Base-by-base conservation (phyloP, 2,888 invertebrate genomes). In the Eupelmus urozonus region DNA sequence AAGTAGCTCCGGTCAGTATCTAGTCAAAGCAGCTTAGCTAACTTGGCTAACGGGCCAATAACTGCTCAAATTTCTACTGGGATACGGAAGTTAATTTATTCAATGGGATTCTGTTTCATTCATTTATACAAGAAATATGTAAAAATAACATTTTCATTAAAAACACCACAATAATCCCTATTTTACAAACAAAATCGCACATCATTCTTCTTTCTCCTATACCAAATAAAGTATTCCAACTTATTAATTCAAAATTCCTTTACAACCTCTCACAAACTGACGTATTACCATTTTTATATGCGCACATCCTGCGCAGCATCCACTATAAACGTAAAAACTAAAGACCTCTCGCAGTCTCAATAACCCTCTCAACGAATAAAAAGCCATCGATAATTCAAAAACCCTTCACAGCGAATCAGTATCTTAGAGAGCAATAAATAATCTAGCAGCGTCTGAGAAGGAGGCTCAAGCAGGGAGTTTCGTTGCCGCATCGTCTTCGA, bases 1-100 rank as follows among this genome's bases (percentile, higher is more conserved):
- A 77, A 72, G 42, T 29, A 62, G 66, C 72, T 62, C 59, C 45
- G 77, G 66, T 72, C 72, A 69, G 73, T 57, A 53, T 29, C 23
- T 67, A 55, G 57, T 53, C 55, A 73, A 45, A 78, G 69, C 63
- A 69, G 67, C 55, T 73, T 73, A 69, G 49, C 69, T 49, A 62
- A 78, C 69, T 78, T 69, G 51, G 34, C 49, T 69, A 73, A 63
- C 53, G 55, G 63, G 73, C 57, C 40, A 78, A 78, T 73, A 73
- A 53, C 72, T 53, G 45, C 66, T 71, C 55, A 34, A 76, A 63
- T 70, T 76, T 76, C 57, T 13, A 53, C 34, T 9, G 34, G 34
- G 34, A 45, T 45, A 45, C 13, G 2, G 7, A 45, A 45, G 13
- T 7, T 45, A 34, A 45, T 45, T 2, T 45, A 45, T 45, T 45